Percentiles rank a stretch among this genome's conserved stretches.
Conservation (phyloP, 2,113 vertebrate species). For the Mandrillus leucophaeus region DNA sequence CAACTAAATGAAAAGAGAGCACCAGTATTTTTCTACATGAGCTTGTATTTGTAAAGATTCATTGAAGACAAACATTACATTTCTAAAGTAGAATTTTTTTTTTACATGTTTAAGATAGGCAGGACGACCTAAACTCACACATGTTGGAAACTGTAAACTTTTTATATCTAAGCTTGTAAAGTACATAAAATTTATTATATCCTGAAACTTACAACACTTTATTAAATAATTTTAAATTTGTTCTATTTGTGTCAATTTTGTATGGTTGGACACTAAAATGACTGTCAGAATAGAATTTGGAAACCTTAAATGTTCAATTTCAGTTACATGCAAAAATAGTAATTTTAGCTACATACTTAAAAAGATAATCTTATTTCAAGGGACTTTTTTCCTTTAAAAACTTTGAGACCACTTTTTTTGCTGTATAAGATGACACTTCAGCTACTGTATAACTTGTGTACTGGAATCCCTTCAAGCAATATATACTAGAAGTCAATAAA, state of each 20-base stretch:
- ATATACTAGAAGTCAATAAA: neutral
- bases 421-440: neutral
- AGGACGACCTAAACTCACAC: neutral
- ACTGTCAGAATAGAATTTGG: neutral
- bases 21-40: neutral
- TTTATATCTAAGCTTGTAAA: neutral
- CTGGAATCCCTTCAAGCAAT: neutral
- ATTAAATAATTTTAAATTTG: conserved; percentile 13
- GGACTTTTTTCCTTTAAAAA: neutral
- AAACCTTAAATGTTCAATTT: neutral
- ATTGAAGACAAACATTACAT: neutral
- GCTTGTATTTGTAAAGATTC: neutral
- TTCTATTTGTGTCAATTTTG: neutral
- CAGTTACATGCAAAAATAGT: neutral
- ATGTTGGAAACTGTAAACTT: neutral
- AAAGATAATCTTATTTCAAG: neutral
- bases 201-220: neutral
- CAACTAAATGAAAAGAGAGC: neutral
- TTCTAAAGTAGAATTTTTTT: neutral
- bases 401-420: neutral
- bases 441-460: neutral
- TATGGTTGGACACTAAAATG: neutral
- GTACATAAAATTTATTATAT: neutral
- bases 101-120: neutral
- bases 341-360: neutral